These are phyloP conservation scores for Rhadinocentrus ornatus DNA, from an alignment of 2,797 vertebrate genomes.

Conservation along the genomic window DNA sequence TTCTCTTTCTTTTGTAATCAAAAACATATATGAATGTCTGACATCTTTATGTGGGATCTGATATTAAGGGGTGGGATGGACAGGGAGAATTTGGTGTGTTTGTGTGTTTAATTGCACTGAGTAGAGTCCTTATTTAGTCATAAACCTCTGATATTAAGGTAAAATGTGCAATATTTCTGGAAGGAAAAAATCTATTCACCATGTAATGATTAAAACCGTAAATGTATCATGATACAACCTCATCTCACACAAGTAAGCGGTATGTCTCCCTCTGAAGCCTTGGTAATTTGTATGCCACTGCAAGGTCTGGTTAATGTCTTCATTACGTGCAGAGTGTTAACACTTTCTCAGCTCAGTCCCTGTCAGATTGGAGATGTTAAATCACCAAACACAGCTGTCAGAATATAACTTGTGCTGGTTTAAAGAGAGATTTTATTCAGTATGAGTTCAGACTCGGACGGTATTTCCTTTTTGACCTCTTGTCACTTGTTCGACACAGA, in stretches of 20 bases:
- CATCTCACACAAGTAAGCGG: neutral
- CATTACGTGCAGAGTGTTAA: constrained; percentile 33
- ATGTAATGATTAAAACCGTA: neutral
- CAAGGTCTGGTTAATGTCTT: constrained; percentile 11
- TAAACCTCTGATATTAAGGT: neutral
- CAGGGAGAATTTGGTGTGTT: too few species aligned
- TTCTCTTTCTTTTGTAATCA: too few species aligned
- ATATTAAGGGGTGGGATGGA: too few species aligned
- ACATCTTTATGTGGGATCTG: too few species aligned
- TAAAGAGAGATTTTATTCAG: neutral
- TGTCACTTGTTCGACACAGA: constrained; percentile 74
- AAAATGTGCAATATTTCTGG: neutral
- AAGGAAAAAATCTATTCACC: neutral
- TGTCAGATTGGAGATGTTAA: constrained; percentile 21
- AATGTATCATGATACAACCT: neutral
- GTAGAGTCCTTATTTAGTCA: neutral
- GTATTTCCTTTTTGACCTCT: neutral
- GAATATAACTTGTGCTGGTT: constrained; percentile 4
- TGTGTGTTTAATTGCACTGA: neutral
- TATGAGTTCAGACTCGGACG: neutral
- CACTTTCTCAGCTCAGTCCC: constrained; percentile 17
- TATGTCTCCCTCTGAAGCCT: neutral
- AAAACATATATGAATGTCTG: too few species aligned
- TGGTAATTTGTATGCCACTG: neutral
- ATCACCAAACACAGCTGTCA: constrained; percentile 16